These are phyloP conservation scores for Psittacula derbiana DNA, from an alignment of 2,797 vertebrate genomes.

Conservation along the genomic window DNA sequence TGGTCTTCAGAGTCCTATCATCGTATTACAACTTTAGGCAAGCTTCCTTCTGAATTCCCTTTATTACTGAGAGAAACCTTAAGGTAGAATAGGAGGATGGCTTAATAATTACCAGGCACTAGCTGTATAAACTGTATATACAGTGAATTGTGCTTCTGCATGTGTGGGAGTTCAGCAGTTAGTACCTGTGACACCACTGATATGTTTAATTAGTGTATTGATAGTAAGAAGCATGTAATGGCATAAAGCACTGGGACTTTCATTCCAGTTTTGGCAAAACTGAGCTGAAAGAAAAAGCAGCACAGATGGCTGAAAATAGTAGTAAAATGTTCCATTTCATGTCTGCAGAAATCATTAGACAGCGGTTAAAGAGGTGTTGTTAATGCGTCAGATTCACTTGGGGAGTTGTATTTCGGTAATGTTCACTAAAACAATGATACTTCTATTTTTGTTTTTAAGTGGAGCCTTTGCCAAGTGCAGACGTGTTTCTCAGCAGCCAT, in stretches of 20 bases:
- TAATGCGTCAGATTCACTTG: conserved; percentile 50
- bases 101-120: neutral
- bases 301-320: conserved; percentile 67
- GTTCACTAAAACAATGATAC: conserved; percentile 42
- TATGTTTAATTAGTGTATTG: conserved; percentile 11
- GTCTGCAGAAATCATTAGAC: conserved; percentile 67
- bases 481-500: conserved; percentile 52
- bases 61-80: neutral
- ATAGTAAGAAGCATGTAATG: neutral
- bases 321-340: conserved; percentile 66
- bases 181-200: neutral
- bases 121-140: neutral
- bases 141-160: neutral
- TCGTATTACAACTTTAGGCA: neutral
- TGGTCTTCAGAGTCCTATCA: accelerated
- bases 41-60: neutral
- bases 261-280: conserved; percentile 50
- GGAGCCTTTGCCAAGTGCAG: conserved; percentile 37
- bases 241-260: conserved; percentile 41
- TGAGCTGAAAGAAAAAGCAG: conserved; percentile 26
- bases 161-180: neutral
- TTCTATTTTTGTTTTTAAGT: conserved; percentile 42
- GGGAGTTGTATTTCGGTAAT: conserved; percentile 32
- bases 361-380: conserved; percentile 51
- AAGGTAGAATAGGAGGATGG: neutral